A percentile compares a stretch with the other conserved stretches of the same genome.
Conservation (phyloP, 1,140 invertebrate species). For the Camponotus vicinus region DNA sequence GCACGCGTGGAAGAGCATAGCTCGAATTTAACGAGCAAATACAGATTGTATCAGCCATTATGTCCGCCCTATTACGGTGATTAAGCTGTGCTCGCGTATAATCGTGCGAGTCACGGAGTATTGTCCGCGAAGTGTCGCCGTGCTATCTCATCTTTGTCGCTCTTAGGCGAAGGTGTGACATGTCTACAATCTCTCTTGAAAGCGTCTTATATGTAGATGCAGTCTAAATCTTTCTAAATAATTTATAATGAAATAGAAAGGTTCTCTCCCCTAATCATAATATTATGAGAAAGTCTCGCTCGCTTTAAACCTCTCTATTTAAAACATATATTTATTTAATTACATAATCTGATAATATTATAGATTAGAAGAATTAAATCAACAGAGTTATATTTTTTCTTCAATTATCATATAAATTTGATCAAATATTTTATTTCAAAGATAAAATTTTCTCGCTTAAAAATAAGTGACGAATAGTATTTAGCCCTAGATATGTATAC, state of each 20-base stretch:
- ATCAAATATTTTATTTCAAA: background rate
- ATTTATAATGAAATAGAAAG: background rate
- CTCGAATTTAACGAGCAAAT: conserved; percentile 65
- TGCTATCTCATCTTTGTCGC: conserved; percentile 55
- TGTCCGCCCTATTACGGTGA: conserved; percentile 72
- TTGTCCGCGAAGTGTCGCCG: conserved; percentile 70
- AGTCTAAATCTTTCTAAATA: background rate
- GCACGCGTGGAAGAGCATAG: conserved; percentile 56
- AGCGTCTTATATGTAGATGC: conserved; percentile 17
- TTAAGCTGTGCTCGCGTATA: conserved; percentile 72
- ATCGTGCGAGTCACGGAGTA: conserved; percentile 69
- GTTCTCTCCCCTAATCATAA: background rate
- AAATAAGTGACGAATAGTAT: background rate
- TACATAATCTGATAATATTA: background rate
- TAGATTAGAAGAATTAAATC: background rate
- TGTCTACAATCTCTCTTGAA: conserved; percentile 43
- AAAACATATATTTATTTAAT: background rate
- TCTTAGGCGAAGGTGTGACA: conserved; percentile 42
- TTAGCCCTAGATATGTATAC: background rate
- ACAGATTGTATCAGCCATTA: conserved; percentile 73
- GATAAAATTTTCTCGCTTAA: background rate
- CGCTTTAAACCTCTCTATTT: background rate
- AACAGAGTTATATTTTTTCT: background rate
- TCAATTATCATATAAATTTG: background rate
- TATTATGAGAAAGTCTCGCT: background rate